phyloP scores from a whole-genome alignment of 2,113 vertebrate genomes.

The Neolamprologus falcicula region DNA sequence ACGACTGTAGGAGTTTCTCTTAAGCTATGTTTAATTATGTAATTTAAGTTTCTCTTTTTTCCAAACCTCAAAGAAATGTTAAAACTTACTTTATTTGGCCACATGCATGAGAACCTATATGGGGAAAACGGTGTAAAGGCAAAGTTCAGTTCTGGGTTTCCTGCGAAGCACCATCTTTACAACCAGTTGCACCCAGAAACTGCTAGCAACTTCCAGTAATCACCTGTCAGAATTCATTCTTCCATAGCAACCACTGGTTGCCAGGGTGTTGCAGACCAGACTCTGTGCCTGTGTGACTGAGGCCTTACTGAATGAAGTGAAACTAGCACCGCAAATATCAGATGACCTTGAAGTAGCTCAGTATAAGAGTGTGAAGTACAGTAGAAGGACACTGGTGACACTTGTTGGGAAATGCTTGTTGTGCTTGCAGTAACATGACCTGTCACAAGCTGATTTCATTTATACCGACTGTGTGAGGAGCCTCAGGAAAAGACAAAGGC shows the following conservation, averaged over 20 bases:
- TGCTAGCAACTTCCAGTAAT: neutral
- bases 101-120: neutral
- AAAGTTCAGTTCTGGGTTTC: neutral
- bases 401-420: neutral
- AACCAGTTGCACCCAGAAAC: neutral
- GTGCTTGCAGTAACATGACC: neutral
- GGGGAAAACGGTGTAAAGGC: accelerated
- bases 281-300: neutral
- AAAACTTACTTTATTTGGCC: neutral
- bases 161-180: neutral
- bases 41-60: neutral
- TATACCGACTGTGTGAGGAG: neutral
- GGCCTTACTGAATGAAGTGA: neutral
- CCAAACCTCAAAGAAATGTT: neutral
- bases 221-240: neutral
- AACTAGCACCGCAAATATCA: neutral
- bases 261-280: neutral
- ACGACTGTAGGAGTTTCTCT: neutral
- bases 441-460: neutral
- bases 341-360: neutral
- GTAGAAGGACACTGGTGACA: neutral
- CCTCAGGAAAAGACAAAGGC: neutral
- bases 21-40: neutral
- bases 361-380: neutral
- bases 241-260: neutral